Base-by-base conservation (phyloP, 2,113 vertebrate species). In the Cavia aperea region DNA sequence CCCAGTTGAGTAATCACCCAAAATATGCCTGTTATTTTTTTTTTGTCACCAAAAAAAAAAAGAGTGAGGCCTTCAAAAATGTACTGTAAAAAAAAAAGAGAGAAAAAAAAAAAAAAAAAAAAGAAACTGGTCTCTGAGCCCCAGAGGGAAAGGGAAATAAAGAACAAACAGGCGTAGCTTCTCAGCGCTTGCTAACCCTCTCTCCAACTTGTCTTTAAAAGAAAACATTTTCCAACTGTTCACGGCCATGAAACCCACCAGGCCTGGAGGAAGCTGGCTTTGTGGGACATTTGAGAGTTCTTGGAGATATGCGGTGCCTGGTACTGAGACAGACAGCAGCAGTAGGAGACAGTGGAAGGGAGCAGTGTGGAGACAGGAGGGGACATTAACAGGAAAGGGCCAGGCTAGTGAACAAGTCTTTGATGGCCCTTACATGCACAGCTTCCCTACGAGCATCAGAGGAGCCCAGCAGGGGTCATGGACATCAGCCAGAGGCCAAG, bases 1-100 rank as follows among this genome's bases (percentile, higher is more conserved):
- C 97, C 97, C 96, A 97, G 96, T 98, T 98, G 97, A 98, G 97
- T 97, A 98, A 97, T 97, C 96, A 96, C 97, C 97, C 96, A 97
- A 98, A 97, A 98, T 97, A 97, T 97, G 97, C 97, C 97, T 96
- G 96, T 97, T 98, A 94, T 97, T 97, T 98, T 97, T 54, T 97
- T 96, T 97, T 87, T 97, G 96, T 95, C 83, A 96, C 88, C 66
- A 79, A 89, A 46, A 90, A 95, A 96, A 95, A 96, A 93, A 95
- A 60, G 92, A 95, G 81, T 18, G 94, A 89, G 95, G 94, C 91
- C 95, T 98, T 97, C 97, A 97, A 97, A 96, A 97, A 97, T 96
- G 95, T 97, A 96, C 96, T 97, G 96, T 97, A 96, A 93, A 78
- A 93, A 95, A 97, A 43, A 18, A 65, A 62, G 3, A 43, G n/a